phyloP scores from a whole-genome alignment of 2,113 vertebrate species.

The Acrocephalus arundinaceus region DNA sequence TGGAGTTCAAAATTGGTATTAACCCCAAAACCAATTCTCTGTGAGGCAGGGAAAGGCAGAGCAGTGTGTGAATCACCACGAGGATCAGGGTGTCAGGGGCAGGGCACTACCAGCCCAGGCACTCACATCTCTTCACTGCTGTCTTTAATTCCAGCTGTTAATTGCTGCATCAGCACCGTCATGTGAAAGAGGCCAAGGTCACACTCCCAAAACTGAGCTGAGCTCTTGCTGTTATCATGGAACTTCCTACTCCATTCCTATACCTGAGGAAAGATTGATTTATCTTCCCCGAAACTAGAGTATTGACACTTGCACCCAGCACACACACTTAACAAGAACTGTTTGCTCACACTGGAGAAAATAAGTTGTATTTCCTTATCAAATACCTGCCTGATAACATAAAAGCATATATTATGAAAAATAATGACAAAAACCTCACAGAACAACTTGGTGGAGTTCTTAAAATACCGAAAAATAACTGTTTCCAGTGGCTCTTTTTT shows the following conservation, averaged over 20 bases:
- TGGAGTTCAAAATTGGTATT: neutral
- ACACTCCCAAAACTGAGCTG: neutral
- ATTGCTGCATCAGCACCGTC: neutral
- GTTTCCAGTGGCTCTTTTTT: neutral
- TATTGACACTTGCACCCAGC: neutral
- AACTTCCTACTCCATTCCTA: neutral
- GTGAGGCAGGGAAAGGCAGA: neutral
- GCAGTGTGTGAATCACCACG: accelerated
- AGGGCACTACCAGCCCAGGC: neutral
- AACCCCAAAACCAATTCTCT: neutral
- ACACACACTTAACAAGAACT: neutral
- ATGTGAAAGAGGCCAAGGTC: neutral
- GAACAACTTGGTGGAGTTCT: neutral
- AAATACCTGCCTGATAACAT: neutral
- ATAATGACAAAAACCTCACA: neutral
- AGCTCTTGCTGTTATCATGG: neutral
- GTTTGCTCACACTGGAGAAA: neutral
- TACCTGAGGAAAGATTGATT: neutral
- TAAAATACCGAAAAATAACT: neutral
- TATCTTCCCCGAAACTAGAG: neutral
- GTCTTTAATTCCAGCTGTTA: neutral
- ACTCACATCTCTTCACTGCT: neutral
- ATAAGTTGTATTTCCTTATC: neutral
- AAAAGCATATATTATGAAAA: neutral
- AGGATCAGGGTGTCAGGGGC: neutral